Percentiles rank a stretch among this genome's conserved stretches.
These are phyloP conservation scores for Rhyacichthys aspro DNA, from an alignment of 2,797 vertebrate species.

Conservation along the genomic window DNA sequence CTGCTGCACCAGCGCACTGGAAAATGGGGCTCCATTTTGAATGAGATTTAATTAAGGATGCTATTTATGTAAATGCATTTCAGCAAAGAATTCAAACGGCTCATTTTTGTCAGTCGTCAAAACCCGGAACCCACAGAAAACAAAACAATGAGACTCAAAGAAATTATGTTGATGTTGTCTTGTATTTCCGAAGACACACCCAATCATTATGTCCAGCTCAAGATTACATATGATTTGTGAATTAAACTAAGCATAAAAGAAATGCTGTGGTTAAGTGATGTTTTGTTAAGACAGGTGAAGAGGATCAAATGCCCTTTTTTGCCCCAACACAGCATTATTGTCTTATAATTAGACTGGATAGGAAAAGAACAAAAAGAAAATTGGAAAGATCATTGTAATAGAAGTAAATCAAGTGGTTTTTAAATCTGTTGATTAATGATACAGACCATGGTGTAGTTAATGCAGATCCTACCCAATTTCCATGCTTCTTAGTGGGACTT, in stretches of 20 bases:
- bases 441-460: neutral
- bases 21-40: slow-evolving; percentile 30
- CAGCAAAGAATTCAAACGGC: slow-evolving; percentile 3
- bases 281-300: too few relatives aligned
- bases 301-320: too few relatives aligned
- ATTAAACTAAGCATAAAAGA: too few relatives aligned
- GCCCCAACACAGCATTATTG: too few relatives aligned
- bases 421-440: neutral
- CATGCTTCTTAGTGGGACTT: slow-evolving; percentile 1
- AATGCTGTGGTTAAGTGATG: too few relatives aligned
- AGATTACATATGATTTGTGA: too few relatives aligned
- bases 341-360: too few relatives aligned
- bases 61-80: slow-evolving; percentile 29
- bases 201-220: too few relatives aligned
- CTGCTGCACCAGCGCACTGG: slow-evolving; percentile 21
- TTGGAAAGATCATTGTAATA: neutral
- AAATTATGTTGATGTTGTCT: too few relatives aligned
- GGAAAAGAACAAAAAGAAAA: neutral
- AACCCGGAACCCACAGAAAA: neutral
- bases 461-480: slow-evolving; percentile 5
- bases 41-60: slow-evolving; percentile 31
- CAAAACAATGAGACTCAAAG: neutral
- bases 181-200: too few relatives aligned
- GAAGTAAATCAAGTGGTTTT: neutral
- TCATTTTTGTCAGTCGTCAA: neutral